phyloP scores from a whole-genome alignment of 2,888 invertebrate genomes.

The Rambutsinella grinnellia region DNA sequence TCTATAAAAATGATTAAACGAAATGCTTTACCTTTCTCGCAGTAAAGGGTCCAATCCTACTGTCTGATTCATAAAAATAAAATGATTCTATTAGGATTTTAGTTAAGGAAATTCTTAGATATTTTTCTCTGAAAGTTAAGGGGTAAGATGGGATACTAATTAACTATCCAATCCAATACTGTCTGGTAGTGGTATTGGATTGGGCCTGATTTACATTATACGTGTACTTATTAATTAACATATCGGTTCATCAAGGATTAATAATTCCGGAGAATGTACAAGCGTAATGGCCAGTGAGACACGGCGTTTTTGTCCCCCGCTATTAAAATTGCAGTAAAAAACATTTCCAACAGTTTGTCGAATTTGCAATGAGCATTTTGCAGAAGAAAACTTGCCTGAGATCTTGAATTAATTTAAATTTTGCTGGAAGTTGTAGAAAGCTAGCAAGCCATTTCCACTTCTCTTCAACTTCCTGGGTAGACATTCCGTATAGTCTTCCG shows the following conservation, averaged over 20 bases:
- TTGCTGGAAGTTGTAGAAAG: constrained; percentile 45
- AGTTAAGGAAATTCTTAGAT: too few relatives aligned
- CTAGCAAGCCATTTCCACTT: constrained; percentile 29
- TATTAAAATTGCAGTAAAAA: constrained; percentile 50
- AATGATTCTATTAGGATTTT: too few relatives aligned
- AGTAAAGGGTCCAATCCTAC: constrained; percentile 93
- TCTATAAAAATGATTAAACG: not conserved
- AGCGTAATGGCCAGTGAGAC: constrained; percentile 70
- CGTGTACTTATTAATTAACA: too few relatives aligned
- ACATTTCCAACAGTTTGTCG: not conserved
- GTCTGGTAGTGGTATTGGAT: too few relatives aligned
- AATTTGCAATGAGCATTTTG: not conserved
- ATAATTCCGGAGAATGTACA: constrained; percentile 70
- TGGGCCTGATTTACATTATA: too few relatives aligned
- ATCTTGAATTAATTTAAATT: constrained; percentile 35
- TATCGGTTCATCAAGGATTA: constrained; percentile 91
- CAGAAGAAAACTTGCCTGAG: constrained; percentile 73
- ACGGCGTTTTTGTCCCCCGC: constrained; percentile 70
- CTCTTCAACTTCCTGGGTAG: constrained; percentile 22
- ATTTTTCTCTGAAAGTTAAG: too few relatives aligned
- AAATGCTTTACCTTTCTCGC: constrained; percentile 78
- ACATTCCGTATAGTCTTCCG: constrained; percentile 48
- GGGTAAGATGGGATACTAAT: too few relatives aligned
- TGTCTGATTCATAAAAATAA: not conserved
- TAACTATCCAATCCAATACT: too few relatives aligned